Percentiles rank a stretch among this genome's conserved stretches.
phyloP scores from a whole-genome alignment of 2,113 vertebrate species.

The Turdus rufiventris region DNA sequence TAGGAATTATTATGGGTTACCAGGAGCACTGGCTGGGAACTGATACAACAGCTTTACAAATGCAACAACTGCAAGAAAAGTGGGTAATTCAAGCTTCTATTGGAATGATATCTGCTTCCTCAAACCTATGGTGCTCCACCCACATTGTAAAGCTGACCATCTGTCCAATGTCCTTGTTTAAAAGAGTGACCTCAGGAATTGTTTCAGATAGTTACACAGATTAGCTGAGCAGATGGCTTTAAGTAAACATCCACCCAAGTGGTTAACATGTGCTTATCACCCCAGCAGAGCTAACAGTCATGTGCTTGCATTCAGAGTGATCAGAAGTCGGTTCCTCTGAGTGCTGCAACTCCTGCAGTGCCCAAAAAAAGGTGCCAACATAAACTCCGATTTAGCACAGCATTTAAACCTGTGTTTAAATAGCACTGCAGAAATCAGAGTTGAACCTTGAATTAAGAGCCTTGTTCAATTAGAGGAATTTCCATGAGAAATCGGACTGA shows the following conservation, averaged over 20 bases:
- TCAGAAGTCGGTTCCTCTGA: background rate
- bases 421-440: background rate
- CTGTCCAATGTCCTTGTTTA: background rate
- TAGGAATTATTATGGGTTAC: background rate
- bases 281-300: background rate
- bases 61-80: background rate
- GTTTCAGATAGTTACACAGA: constrained; percentile 5
- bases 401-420: background rate
- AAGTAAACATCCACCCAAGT: constrained; percentile 33
- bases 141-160: background rate
- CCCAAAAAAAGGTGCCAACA: background rate
- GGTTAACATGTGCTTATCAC: constrained; percentile 4
- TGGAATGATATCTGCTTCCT: constrained; percentile 3
- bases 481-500: background rate
- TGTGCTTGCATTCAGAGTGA: background rate
- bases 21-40: background rate
- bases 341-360: background rate
- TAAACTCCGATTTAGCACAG: background rate
- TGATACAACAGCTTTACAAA: background rate
- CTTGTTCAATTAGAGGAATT: background rate
- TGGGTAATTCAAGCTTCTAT: background rate
- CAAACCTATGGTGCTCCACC: background rate
- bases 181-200: background rate
- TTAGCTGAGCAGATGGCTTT: constrained; percentile 29
- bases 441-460: background rate